These are phyloP conservation scores for Sebastes schlegelii DNA, from an alignment of 2,113 vertebrate genomes.

Conservation along the genomic window DNA sequence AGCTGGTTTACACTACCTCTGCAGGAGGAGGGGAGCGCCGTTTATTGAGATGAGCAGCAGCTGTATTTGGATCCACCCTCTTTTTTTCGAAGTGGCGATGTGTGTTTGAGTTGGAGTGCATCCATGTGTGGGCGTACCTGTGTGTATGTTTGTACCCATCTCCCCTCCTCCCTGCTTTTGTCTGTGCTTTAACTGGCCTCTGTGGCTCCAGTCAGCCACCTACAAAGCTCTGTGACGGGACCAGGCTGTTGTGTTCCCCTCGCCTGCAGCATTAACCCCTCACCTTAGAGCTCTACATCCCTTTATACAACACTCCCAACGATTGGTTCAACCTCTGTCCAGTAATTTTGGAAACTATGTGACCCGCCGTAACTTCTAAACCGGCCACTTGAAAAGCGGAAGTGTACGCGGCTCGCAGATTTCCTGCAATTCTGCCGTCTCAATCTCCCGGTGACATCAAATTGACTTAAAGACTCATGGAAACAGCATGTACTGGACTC, in stretches of 20 bases:
- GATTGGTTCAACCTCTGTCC: conserved; percentile 49
- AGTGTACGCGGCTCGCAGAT: conserved; percentile 12
- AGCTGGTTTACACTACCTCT: conserved; percentile 76
- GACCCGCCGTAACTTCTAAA: conserved; percentile 42
- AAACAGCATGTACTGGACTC: neutral
- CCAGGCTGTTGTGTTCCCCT: conserved; percentile 53
- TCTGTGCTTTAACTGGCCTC: conserved; percentile 71
- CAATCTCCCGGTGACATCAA: conserved; percentile 63
- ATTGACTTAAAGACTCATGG: conserved; percentile 37
- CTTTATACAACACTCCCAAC: conserved; percentile 26
- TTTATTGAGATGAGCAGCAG: conserved; percentile 84
- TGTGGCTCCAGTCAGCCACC: conserved; percentile 67
- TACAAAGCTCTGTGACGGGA: conserved; percentile 70
- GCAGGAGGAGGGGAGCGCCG: conserved; percentile 57
- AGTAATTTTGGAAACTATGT: conserved; percentile 62
- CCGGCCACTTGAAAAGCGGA: conserved; percentile 62
- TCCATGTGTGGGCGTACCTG: conserved; percentile 41
- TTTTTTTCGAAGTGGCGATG: conserved; percentile 54
- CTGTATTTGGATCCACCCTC: conserved; percentile 80
- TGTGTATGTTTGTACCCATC: conserved; percentile 39
- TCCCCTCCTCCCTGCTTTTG: conserved; percentile 21
- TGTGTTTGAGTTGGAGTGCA: conserved; percentile 26
- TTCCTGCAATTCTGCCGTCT: conserved; percentile 65
- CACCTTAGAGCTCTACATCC: conserved; percentile 51
- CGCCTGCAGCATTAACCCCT: conserved; percentile 64